phyloP scores from a whole-genome alignment of 2,888 invertebrate species.

The Dendrolimus pini region DNA sequence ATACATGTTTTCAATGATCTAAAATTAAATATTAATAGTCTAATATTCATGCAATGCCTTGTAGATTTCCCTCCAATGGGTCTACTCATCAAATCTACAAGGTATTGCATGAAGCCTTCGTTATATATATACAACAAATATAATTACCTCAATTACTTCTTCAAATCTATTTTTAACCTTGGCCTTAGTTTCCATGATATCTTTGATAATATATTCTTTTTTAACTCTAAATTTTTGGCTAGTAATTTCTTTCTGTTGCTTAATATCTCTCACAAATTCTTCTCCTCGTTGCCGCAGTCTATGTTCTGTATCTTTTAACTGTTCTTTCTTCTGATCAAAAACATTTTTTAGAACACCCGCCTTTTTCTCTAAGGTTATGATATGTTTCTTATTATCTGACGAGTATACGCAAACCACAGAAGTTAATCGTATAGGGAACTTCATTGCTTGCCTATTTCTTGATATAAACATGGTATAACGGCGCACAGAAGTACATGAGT shows the following conservation, averaged over 20 bases:
- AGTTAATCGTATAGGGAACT: conserved; percentile 26
- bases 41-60: too few species aligned
- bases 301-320: conserved; percentile 76
- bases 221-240: conserved; percentile 69
- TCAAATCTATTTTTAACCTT: conserved; percentile 85
- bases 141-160: conserved; percentile 81
- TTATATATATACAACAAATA: too few species aligned
- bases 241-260: conserved; percentile 59
- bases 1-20: too few species aligned
- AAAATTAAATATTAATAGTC: too few species aligned
- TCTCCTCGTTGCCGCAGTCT: conserved; percentile 61
- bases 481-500: conserved; percentile 13
- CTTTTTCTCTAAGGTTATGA: conserved; percentile 60
- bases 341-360: conserved; percentile 72
- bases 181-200: conserved; percentile 82
- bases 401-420: conserved; percentile 43
- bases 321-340: conserved; percentile 78
- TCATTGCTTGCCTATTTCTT: conserved; percentile 23
- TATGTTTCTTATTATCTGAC: conserved; percentile 55
- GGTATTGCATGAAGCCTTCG: too few species aligned
- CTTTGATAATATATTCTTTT: conserved; percentile 80
- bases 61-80: too few species aligned
- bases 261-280: conserved; percentile 61
- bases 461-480: conserved; percentile 23
- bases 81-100: too few species aligned